Conservation (phyloP, 2,888 invertebrate species). For the Galerucella nymphaeae region DNA sequence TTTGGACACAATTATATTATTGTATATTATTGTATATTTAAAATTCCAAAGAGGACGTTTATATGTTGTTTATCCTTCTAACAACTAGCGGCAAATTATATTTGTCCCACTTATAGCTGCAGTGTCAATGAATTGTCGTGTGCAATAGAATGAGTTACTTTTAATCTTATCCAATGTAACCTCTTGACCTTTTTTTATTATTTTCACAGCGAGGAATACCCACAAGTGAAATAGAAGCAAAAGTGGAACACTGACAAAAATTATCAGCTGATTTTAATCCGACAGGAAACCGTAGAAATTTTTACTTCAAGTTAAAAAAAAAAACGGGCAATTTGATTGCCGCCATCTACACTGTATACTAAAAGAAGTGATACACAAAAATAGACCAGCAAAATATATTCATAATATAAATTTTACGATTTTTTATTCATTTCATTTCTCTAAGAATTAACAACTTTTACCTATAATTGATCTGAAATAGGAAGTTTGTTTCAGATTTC, state of each 20-base stretch:
- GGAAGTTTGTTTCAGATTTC: constrained; percentile 5
- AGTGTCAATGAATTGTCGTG: constrained; percentile 9
- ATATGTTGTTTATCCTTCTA: not conserved
- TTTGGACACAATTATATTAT: too few species aligned
- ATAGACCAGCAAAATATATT: too few species aligned
- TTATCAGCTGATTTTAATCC: constrained; percentile 34
- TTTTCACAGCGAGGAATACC: constrained; percentile 33
- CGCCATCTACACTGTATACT: too few species aligned
- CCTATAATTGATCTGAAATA: constrained; percentile 7
- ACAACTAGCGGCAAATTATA: not conserved
- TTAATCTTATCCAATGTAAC: constrained; percentile 28
- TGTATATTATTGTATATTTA: too few species aligned
- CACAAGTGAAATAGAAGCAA: constrained; percentile 35
- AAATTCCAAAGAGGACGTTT: not conserved
- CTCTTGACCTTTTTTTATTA: constrained; percentile 31
- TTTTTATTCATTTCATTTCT: not conserved
- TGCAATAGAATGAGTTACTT: constrained; percentile 17
- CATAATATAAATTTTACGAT: too few species aligned
- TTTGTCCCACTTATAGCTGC: constrained; percentile 10
- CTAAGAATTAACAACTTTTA: constrained; percentile 11
- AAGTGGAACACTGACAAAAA: constrained; percentile 30
- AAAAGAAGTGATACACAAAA: too few species aligned
- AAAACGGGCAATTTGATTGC: too few species aligned
- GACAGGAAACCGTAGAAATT: constrained; percentile 37
- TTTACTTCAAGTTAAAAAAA: not conserved